phyloP scores from a whole-genome alignment of 2,888 invertebrate species.

The Thysanoteuthis rhombus region DNA sequence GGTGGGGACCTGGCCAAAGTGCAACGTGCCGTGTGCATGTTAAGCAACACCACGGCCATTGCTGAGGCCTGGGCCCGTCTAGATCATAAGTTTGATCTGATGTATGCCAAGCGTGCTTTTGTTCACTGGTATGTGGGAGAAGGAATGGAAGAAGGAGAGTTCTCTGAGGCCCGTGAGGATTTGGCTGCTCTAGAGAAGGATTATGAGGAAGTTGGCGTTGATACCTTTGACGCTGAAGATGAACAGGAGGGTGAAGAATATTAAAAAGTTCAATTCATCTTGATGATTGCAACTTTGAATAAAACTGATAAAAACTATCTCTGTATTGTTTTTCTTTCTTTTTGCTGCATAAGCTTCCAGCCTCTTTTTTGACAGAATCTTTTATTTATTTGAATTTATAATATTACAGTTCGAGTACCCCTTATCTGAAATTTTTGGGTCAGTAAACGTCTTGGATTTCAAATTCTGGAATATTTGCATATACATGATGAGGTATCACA shows the following conservation, averaged over 20 bases:
- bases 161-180: constrained; percentile 58
- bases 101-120: constrained; percentile 86
- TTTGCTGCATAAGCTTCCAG: background rate
- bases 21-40: constrained; percentile 83
- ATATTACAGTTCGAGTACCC: no score
- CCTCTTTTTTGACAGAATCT: no score
- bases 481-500: no score
- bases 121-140: constrained; percentile 80
- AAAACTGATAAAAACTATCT: background rate
- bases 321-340: background rate
- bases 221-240: constrained; percentile 47
- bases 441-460: no score
- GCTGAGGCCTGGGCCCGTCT: constrained; percentile 86
- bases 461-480: no score
- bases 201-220: constrained; percentile 54
- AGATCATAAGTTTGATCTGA: constrained; percentile 81
- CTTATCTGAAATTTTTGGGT: no score
- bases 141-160: constrained; percentile 57
- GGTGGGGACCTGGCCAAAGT: constrained; percentile 72
- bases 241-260: constrained; percentile 45
- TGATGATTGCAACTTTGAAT: background rate
- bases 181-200: constrained; percentile 57
- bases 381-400: no score
- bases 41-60: constrained; percentile 93
- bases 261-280: constrained; percentile 29